Evolutionary conservation across 2,888 invertebrate genomes (phyloP), one percentile per base, ranked within the genome.

Genomic region (Hedychridium roseum): DNA sequence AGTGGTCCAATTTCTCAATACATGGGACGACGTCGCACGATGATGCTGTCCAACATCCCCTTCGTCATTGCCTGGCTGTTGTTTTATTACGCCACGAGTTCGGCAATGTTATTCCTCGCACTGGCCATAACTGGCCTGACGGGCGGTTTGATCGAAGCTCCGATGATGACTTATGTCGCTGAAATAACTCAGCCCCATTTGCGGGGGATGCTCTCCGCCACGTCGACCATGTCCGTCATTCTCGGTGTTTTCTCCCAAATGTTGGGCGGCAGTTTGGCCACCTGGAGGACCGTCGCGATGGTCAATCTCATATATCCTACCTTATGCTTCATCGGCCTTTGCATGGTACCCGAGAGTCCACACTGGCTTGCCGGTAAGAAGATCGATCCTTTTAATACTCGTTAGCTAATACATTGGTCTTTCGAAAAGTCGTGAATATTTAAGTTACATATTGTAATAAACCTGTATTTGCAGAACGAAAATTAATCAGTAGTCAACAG

Each of bases 101-200:
- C 87, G 0, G 80, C 81, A 52, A 86, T 88, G 71, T 81, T 92
- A 20, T 91, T 91, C 70, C 76, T 83, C 1, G 90, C 90, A 1
- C 79, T 91, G 27, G 84, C 86, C 55, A 78, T 92, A 47, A 88
- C 90, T 2, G 92, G 92, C 1, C 68, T 91, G 18, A 86, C 88
- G 3, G 92, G 92, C 43, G 92, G 92, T 42, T 79, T 92, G 5
- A 81, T 91, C 54, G 92, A 92, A 79, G 91, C 91, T 50, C 91
- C 92, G 14, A 91, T 91, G 20, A 78, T 92, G 63, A 91, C 91
- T 0, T 92, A 92, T 73, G 91, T 92, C 9, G 91, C 92, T 3
- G 92, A 92, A 80, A 86, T 92, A 38, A 90, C 91, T 1, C 88
- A 91, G 73, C 91, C 92, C 0, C 87, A 89, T 67, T 82, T 91